Evolutionary conservation across 2,797 vertebrate genomes (phyloP).

Genomic region (Hafferia zeledoni): DNA sequence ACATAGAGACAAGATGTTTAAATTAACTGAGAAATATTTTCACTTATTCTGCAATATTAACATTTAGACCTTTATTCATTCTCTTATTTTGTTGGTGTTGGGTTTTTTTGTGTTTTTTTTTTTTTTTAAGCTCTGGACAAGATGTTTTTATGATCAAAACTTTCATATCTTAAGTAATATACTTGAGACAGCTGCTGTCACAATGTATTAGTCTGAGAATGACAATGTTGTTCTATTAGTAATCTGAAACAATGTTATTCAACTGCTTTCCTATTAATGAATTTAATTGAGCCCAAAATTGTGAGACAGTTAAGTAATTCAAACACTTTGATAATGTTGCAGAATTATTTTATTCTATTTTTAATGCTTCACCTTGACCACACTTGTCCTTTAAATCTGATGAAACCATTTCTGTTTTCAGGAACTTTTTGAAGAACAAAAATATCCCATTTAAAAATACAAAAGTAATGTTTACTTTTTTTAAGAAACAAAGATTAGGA

Average conservation of each 20-base stretch:
- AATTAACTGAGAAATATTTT: slow-evolving; percentile 53
- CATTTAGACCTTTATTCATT: slow-evolving; percentile 11
- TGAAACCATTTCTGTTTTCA: background rate
- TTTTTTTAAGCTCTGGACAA: slow-evolving; percentile 35
- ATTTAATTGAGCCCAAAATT: slow-evolving; percentile 7
- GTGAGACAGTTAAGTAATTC: background rate
- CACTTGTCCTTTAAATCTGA: background rate
- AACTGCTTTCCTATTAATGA: background rate
- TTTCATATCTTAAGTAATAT: background rate
- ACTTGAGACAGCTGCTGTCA: background rate
- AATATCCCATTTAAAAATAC: background rate
- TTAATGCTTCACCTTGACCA: background rate
- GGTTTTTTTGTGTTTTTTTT: no score
- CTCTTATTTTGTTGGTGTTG: background rate
- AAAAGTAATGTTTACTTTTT: background rate
- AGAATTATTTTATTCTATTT: background rate
- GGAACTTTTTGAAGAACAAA: background rate
- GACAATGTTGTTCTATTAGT: background rate
- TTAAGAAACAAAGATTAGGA: background rate
- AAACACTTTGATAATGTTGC: background rate
- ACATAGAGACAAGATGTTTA: slow-evolving; percentile 53
- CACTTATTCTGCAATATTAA: slow-evolving; percentile 27
- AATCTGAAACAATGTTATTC: background rate
- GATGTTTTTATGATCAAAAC: background rate
- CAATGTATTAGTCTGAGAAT: background rate